Evolutionary conservation across 1,140 invertebrate genomes (phyloP), one percentile per base, ranked within the genome.

Genomic region (Tribolium madens): DNA sequence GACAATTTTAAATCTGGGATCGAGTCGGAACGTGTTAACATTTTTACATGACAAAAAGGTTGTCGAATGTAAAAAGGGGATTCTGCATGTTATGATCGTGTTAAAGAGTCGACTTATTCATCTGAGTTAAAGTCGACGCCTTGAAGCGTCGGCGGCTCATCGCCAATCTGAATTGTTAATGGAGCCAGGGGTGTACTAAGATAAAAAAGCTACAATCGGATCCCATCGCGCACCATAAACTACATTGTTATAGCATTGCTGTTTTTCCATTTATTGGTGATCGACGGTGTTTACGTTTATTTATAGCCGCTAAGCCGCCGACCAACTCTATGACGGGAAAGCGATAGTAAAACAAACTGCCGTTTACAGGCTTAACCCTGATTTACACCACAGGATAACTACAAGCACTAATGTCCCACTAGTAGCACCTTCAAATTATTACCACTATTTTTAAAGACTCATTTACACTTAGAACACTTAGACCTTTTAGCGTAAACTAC

Each of bases 101-200:
- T 75, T 77, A 75, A 79, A 75, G 72, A 79, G 71, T 48, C 26
- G 73, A 79, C 75, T 79, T 79, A 79, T 79, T 79, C 78, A 79
- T 79, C 78, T 77, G 48, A 15, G 31, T 68, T 48, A 57, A 75
- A 73, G 48, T 33, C 70, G 48, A 31, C 60, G 75, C 72, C 69
- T 46, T 68, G 48, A 13, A 50, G 31, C 57, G 78, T 31, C 50
- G 69, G 46, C 64, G 76, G 78, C 76, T 79, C 78, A 79, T 76
- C 78, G 74, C 14, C 69, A 75, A 79, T 79, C 76, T 79, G 78
- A 79, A 79, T 79, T 79, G 78, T 79, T 79, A 79, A 79, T 79
- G 69, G 9, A 14, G 47, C 21, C 75, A 79, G 76, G 76, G 76
- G 78, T 75, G 76, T 68, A 79, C 76, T 79, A 18, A 73, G 69